These are phyloP conservation scores for Drosophila kepulauana DNA, from an alignment of 1,140 invertebrate species.

Conservation along the genomic window DNA sequence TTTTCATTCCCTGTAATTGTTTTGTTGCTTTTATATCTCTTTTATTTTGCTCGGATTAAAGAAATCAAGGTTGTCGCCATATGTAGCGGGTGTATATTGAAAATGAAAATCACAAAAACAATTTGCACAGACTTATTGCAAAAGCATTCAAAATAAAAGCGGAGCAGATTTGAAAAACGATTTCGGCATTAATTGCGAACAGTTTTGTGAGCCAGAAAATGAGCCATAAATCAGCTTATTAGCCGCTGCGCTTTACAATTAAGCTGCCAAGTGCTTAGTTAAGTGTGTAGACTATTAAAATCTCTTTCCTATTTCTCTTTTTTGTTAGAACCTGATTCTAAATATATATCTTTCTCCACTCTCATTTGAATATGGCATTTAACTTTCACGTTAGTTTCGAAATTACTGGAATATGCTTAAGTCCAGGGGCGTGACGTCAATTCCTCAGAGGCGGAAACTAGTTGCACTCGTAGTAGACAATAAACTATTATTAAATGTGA, in stretches of 20 bases:
- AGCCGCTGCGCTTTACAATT: neutral
- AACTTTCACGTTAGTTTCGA: neutral
- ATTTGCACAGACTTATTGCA: constrained; percentile 15
- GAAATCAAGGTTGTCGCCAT: constrained; percentile 39
- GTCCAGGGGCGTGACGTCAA: neutral
- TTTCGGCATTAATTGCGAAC: constrained; percentile 12
- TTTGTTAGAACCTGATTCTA: too few species aligned
- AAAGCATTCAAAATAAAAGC: constrained; percentile 20
- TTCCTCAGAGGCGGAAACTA: neutral
- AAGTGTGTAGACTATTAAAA: neutral
- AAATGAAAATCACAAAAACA: constrained; percentile 14
- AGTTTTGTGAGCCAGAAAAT: constrained; percentile 18
- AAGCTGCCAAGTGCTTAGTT: too few species aligned
- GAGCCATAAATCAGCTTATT: constrained; percentile 9
- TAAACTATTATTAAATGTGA: neutral
- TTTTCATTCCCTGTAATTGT: constrained; percentile 42
- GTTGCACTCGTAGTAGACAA: neutral
- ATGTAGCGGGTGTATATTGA: neutral
- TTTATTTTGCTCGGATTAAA: constrained; percentile 14
- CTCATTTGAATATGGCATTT: neutral
- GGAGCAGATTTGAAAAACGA: constrained; percentile 8
- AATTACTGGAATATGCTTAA: neutral
- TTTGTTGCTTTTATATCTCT: constrained; percentile 19
- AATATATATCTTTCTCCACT: too few species aligned
- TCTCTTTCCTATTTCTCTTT: neutral